phyloP scores from a whole-genome alignment of 2,797 vertebrate species.

The Amblyraja radiata region DNA sequence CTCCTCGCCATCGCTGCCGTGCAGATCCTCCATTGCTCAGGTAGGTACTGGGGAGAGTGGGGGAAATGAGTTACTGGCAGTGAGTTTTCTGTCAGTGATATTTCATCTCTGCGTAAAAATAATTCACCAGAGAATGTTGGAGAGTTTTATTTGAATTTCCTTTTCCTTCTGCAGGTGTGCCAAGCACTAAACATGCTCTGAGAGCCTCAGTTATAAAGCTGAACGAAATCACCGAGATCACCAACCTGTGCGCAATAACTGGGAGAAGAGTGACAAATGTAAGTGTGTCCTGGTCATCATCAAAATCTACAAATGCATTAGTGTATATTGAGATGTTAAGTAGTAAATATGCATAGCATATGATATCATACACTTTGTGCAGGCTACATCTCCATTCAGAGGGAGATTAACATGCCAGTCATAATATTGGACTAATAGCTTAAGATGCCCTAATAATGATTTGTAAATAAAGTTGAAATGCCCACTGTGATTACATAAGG shows the following conservation, averaged over 20 bases:
- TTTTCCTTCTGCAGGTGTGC: not conserved
- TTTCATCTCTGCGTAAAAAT: not conserved
- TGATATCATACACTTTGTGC: not conserved
- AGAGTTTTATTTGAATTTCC: not conserved
- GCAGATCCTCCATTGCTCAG: slow-evolving; percentile 14
- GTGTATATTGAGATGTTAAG: not conserved
- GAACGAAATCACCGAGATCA: slow-evolving; percentile 11
- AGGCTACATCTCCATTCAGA: not conserved
- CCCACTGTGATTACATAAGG: too few species aligned
- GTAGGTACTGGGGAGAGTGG: not conserved
- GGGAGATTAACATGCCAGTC: too few species aligned
- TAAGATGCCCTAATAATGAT: too few species aligned
- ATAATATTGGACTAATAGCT: too few species aligned
- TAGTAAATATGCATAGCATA: not conserved
- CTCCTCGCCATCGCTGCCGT: not conserved
- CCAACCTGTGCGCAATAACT: slow-evolving; percentile 4
- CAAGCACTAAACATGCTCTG: slow-evolving; percentile 6
- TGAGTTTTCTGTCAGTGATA: not conserved
- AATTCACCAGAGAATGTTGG: not conserved
- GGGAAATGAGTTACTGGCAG: not conserved
- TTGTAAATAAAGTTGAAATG: too few species aligned
- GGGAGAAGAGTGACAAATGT: slow-evolving; percentile 16
- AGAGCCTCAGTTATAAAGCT: not conserved
- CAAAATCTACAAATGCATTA: not conserved
- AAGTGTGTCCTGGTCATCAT: not conserved